Percentiles rank a stretch among this genome's conserved stretches.
Conservation (phyloP, 2,888 invertebrate genomes). For the Sussaba pulchella region DNA sequence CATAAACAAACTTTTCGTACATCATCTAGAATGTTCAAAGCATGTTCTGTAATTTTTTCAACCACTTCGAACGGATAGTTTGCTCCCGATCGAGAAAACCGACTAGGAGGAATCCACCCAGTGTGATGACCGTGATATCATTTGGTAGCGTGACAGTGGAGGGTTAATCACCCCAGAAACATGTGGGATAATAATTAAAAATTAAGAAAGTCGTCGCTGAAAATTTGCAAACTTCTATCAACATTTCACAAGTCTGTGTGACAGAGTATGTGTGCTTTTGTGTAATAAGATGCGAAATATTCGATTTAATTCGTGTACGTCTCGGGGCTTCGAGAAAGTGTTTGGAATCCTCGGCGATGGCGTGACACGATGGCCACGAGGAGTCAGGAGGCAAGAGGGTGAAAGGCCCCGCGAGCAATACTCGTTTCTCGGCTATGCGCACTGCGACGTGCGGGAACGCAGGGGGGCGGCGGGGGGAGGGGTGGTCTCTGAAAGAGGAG, state of each 20-base stretch:
- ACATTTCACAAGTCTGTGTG: not conserved
- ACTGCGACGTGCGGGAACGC: slow-evolving; percentile 63
- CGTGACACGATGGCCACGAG: not conserved
- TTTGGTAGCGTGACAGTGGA: no score
- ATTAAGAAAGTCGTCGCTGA: slow-evolving; percentile 30
- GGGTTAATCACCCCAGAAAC: not conserved
- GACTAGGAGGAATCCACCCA: no score
- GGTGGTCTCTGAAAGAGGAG: slow-evolving; percentile 58
- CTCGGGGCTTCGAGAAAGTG: slow-evolving; percentile 27
- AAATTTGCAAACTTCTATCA: slow-evolving; percentile 20
- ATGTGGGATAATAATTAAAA: not conserved
- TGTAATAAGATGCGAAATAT: slow-evolving; percentile 33
- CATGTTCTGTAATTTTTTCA: no score
- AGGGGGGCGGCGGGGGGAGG: slow-evolving; percentile 50
- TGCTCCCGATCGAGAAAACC: no score
- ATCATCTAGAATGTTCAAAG: no score
- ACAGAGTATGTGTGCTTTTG: not conserved
- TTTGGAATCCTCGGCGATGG: slow-evolving; percentile 23
- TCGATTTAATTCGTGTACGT: slow-evolving; percentile 39
- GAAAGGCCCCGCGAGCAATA: slow-evolving; percentile 67
- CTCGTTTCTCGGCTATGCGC: slow-evolving; percentile 61
- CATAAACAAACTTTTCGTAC: no score
- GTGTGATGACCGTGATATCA: no score
- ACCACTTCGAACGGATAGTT: no score
- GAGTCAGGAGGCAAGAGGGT: slow-evolving; percentile 34